phyloP scores from a whole-genome alignment of 1,140 invertebrate species.

The Trachelipus rathkii region DNA sequence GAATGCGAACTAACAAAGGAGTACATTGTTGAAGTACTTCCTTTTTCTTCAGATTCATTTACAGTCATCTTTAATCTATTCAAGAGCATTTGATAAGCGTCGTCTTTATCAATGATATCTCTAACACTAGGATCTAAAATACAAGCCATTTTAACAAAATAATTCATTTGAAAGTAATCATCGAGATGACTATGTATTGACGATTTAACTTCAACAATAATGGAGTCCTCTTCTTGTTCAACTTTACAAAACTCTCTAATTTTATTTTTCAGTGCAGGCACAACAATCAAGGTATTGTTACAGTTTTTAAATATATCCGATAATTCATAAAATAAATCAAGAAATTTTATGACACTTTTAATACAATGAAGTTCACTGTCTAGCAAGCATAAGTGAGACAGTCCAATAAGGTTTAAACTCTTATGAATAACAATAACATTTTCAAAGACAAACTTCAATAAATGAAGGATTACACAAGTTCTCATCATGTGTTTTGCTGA shows the following conservation, averaged over 20 bases:
- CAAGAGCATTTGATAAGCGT: background rate
- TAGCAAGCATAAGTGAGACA: background rate
- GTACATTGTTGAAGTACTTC: background rate
- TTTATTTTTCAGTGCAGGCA: background rate
- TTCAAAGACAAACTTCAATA: background rate
- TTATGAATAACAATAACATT: background rate
- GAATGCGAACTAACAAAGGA: background rate
- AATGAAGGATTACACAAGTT: background rate
- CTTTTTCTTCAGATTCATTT: background rate
- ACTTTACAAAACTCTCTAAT: conserved; percentile 3
- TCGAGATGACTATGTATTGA: background rate
- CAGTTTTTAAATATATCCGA: background rate
- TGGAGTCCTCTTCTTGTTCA: background rate
- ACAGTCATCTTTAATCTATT: background rate
- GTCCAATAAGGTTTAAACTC: background rate
- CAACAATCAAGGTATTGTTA: background rate
- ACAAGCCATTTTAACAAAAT: background rate
- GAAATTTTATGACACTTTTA: background rate
- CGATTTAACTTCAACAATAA: background rate
- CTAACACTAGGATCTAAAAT: conserved; percentile 1
- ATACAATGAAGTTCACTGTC: background rate
- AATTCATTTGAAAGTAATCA: background rate
- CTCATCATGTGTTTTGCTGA: background rate
- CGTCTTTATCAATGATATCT: background rate
- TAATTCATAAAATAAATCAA: background rate